phyloP scores from a whole-genome alignment of 2,113 vertebrate species.

The Helogale parvula region DNA sequence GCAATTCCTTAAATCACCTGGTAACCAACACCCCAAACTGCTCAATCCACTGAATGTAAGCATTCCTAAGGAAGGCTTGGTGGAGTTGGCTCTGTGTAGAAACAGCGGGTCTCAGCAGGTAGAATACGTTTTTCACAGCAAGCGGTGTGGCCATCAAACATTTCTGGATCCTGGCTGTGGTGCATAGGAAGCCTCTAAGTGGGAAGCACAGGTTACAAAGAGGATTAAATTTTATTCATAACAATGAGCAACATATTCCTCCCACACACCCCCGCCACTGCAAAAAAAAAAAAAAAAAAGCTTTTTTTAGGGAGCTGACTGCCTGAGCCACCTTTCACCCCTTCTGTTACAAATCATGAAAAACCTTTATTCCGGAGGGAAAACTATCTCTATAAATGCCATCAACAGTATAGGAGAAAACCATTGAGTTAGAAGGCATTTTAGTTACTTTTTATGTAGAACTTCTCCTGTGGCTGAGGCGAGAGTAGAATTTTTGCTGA shows the following conservation, averaged over 20 bases:
- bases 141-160: too few species aligned
- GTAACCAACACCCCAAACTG: not conserved
- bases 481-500: not conserved
- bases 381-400: not conserved
- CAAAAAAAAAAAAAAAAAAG: not conserved
- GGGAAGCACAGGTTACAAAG: not conserved
- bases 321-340: not conserved
- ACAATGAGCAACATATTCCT: not conserved
- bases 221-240: not conserved
- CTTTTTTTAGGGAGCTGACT: not conserved
- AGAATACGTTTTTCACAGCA: not conserved
- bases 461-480: not conserved
- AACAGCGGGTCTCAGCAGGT: not conserved
- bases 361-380: not conserved
- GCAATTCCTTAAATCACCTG: not conserved
- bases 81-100: rapidly evolving
- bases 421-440: not conserved
- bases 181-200: not conserved
- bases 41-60: not conserved
- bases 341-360: not conserved
- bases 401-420: not conserved
- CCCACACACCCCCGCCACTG: too few species aligned
- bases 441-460: not conserved
- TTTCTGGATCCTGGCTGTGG: not conserved
- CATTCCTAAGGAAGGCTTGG: rapidly evolving